Percentiles rank a stretch among this genome's conserved stretches.
These are phyloP conservation scores for Achroia grisella DNA, from an alignment of 1,140 invertebrate species.

Conservation along the genomic window DNA sequence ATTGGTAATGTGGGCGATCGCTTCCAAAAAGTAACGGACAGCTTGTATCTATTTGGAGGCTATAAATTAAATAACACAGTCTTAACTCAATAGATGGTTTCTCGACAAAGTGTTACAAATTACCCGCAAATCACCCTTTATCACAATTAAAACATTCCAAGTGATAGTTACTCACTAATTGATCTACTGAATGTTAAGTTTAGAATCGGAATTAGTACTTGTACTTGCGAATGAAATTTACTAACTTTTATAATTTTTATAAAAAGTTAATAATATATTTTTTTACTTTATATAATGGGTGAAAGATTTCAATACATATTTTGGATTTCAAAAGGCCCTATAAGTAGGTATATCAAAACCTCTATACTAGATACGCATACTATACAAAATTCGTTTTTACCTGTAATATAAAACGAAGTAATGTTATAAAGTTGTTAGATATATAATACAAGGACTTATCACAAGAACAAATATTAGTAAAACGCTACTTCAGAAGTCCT, in stretches of 20 bases:
- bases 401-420: neutral
- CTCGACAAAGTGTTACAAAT: constrained; percentile 38
- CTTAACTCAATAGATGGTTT: constrained; percentile 27
- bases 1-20: constrained; percentile 61
- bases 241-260: too few species aligned
- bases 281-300: too few species aligned
- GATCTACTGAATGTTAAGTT: too few species aligned
- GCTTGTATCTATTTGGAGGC: constrained; percentile 28
- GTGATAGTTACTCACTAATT: too few species aligned
- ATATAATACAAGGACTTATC: constrained; percentile 11
- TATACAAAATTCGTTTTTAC: too few species aligned
- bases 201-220: too few species aligned
- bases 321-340: too few species aligned
- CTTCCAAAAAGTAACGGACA: constrained; percentile 32
- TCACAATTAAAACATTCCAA: constrained; percentile 17
- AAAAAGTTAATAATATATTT: too few species aligned
- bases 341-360: too few species aligned
- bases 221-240: too few species aligned
- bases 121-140: constrained; percentile 8
- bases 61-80: constrained; percentile 55
- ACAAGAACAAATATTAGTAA: constrained; percentile 32
- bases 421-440: neutral
- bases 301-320: too few species aligned
- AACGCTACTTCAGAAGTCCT: constrained; percentile 52
- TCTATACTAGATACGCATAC: too few species aligned